phyloP scores from a whole-genome alignment of 2,113 vertebrate genomes.

The Hydrochoerus hydrochaeris region DNA sequence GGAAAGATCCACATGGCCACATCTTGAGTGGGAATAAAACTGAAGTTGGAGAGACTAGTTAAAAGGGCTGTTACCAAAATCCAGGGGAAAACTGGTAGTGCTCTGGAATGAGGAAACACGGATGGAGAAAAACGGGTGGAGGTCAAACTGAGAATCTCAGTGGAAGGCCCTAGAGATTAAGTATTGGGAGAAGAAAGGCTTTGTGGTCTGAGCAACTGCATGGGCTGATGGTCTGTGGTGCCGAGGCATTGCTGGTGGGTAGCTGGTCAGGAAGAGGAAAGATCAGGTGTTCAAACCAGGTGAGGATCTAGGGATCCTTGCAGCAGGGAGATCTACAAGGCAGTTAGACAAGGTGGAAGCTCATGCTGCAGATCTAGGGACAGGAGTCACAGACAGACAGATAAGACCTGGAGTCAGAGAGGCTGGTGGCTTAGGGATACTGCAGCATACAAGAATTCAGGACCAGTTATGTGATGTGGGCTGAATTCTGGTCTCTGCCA shows the following conservation, averaged over 20 bases:
- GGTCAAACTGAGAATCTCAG: not conserved
- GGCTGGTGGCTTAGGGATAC: not conserved
- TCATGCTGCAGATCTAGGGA: not conserved
- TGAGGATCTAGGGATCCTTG: not conserved
- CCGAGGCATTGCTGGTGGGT: not conserved
- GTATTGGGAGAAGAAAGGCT: no score
- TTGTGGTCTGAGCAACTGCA: not conserved
- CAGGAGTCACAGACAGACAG: not conserved
- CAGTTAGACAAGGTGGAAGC: not conserved
- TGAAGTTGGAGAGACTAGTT: not conserved
- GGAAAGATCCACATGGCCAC: not conserved
- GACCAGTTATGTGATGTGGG: not conserved
- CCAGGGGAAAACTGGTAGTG: not conserved
- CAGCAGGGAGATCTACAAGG: no score
- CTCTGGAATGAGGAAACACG: not conserved
- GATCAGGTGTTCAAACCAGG: not conserved
- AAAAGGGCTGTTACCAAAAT: not conserved
- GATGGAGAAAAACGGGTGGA: not conserved
- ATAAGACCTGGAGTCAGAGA: not conserved
- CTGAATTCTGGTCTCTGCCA: not conserved
- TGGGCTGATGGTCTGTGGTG: no score
- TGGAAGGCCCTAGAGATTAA: not conserved
- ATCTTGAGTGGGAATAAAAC: not conserved
- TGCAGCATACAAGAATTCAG: rapidly evolving
- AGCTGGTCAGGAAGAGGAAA: not conserved